Percentiles rank a stretch among this genome's conserved stretches.
These are phyloP conservation scores for Drosophila serrata DNA, from an alignment of 1,140 invertebrate species.

Conservation along the genomic window DNA sequence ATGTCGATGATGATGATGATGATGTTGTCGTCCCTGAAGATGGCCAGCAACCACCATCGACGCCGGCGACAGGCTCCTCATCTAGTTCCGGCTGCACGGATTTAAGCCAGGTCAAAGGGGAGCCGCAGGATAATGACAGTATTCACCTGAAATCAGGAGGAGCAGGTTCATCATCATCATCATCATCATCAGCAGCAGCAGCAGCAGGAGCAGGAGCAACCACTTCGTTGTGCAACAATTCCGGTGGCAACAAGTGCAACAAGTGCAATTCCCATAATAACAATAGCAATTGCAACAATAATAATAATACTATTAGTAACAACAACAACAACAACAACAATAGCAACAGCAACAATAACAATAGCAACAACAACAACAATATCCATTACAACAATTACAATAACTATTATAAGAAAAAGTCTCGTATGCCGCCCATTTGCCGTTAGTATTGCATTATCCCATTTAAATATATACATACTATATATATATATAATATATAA, in stretches of 20 bases:
- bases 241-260: constrained; percentile 70
- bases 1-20: not conserved
- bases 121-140: constrained; percentile 35
- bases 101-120: constrained; percentile 14
- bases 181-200: constrained; percentile 14
- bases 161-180: constrained; percentile 11
- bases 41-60: not conserved
- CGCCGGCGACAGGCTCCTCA: not conserved
- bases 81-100: constrained; percentile 1
- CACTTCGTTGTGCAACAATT: constrained; percentile 42
- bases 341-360: constrained; percentile 41
- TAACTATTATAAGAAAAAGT: constrained; percentile 85
- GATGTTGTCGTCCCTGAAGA: not conserved
- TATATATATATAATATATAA: constrained; percentile 36
- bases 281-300: constrained; percentile 45
- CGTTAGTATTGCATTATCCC: constrained; percentile 78
- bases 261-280: constrained; percentile 74
- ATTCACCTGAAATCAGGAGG: constrained; percentile 16
- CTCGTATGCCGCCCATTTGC: constrained; percentile 85
- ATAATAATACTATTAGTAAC: constrained; percentile 36
- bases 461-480: constrained; percentile 32
- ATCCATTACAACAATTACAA: constrained; percentile 84
- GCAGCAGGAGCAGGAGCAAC: constrained; percentile 30
- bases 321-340: constrained; percentile 55
- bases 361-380: constrained; percentile 71